Percentiles rank a stretch among this genome's conserved stretches.
Evolutionary conservation across 2,113 vertebrate species (phyloP).

Genomic region (Cyrtonyx montezumae): DNA sequence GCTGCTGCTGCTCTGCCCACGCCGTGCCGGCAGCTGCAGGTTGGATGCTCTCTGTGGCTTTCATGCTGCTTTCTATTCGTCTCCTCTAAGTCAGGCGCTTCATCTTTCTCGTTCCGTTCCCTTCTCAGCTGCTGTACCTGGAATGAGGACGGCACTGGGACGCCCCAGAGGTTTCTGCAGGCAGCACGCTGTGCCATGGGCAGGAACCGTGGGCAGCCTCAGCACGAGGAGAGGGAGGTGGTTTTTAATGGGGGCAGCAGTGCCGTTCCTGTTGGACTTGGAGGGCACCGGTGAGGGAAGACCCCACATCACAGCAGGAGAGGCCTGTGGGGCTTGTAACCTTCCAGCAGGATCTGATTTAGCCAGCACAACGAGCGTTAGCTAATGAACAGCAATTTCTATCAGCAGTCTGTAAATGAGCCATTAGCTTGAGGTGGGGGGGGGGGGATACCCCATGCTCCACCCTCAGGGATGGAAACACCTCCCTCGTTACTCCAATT

Average conservation of each 20-base stretch:
- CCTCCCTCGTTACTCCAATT: not conserved
- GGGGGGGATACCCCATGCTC: no score
- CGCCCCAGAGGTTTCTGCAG: not conserved
- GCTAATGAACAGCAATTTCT: slow-evolving; percentile 9
- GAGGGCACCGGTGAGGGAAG: not conserved
- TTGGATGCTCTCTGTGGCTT: not conserved
- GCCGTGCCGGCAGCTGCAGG: accelerated
- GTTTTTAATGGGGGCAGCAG: not conserved
- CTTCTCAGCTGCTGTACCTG: not conserved
- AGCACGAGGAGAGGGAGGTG: accelerated
- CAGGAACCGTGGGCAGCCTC: not conserved
- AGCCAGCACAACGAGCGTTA: not conserved
- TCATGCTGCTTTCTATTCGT: not conserved
- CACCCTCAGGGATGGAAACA: not conserved
- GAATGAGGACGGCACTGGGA: not conserved
- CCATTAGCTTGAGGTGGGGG: not conserved
- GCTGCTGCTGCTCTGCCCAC: not conserved
- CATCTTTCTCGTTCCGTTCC: not conserved
- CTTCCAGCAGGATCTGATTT: not conserved
- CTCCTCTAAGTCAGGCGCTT: not conserved
- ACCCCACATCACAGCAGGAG: accelerated
- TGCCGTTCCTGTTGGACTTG: not conserved
- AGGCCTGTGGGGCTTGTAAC: no score
- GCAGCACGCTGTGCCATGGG: not conserved
- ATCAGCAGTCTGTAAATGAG: not conserved